A percentile compares a stretch with the other conserved stretches of the same genome.
phyloP scores from a whole-genome alignment of 1,140 invertebrate genomes.

The Scaptomyza pallida region DNA sequence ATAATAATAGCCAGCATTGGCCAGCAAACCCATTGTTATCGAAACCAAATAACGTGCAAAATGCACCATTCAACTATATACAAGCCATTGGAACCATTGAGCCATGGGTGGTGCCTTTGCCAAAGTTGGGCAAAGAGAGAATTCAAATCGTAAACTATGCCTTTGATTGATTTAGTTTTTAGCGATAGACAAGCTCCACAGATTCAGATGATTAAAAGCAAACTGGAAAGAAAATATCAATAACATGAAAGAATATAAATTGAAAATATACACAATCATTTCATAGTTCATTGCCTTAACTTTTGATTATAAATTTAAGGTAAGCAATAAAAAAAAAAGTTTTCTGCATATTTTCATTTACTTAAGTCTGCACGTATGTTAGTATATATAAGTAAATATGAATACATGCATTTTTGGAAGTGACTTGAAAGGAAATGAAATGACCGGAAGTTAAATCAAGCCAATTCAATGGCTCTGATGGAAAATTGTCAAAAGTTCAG shows the following conservation, averaged over 20 bases:
- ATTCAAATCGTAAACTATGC: too few relatives aligned
- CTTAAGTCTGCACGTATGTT: not conserved
- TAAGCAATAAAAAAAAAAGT: not conserved
- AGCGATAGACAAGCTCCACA: too few relatives aligned
- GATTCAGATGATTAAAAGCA: too few relatives aligned
- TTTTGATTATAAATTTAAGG: not conserved
- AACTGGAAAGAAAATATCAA: too few relatives aligned
- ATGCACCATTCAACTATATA: not conserved
- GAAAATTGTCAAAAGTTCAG: constrained; percentile 44
- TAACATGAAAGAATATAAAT: not conserved
- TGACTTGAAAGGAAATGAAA: constrained; percentile 66
- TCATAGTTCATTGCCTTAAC: not conserved
- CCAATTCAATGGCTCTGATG: constrained; percentile 51
- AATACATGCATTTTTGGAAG: too few relatives aligned
- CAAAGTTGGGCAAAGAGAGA: not conserved
- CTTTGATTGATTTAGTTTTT: too few relatives aligned
- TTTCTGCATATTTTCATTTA: not conserved
- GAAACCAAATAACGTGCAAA: not conserved
- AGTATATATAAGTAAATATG: not conserved
- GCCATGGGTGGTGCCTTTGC: constrained; percentile 21
- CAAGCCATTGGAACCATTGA: not conserved
- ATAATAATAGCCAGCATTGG: constrained; percentile 25
- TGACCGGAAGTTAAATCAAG: constrained; percentile 79
- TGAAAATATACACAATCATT: not conserved
- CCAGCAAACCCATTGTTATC: constrained; percentile 7